Base-by-base conservation (phyloP, 2,113 vertebrate genomes). In the Leptosomus discolor region DNA sequence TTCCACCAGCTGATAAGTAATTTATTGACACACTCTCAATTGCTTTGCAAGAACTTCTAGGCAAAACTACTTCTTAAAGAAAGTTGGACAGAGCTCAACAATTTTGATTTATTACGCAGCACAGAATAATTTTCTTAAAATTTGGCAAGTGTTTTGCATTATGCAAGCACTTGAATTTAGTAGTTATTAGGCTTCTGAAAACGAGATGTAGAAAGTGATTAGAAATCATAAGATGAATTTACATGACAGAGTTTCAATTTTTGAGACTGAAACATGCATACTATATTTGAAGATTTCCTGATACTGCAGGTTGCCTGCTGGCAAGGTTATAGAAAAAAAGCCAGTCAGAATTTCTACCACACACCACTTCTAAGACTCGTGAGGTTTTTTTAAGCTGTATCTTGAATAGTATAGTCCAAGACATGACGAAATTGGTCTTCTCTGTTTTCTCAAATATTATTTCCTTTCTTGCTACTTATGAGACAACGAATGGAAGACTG, bases 131-230 rank as follows among this genome's bases (percentile, higher is more conserved):
- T 61, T 27, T 9, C 24, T 14, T 19, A 39, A 82, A 95, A 89
- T 45, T 29, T 96, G 80, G 64, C 64, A 88, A 91, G 83, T 56
- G 18, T 86, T 86, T 97, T 94, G 46, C 39, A 74, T 88, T 60
- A 95, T 29, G 41, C 19, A 88, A 85, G 90, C 77, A 60, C 19
- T 97, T 93, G 82, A 81, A 93, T 81, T 50, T 63, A 94, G 56
- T 73, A 60, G 39, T 73, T 94, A 88, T 63, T 94, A 95, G 41
- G 16, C 27, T 97, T 96, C 69, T 60, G 83, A 54, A 22, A 97
- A 91, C 92, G 57, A 92, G 50, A 94, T 94, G 12, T 63, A 67
- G 92, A 97, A 97, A 91, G 15, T 92, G 68, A 96, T 76, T 96
- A 85, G 60, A 97, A 95, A 96, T 53, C 50, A 30, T 90, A 94